Conservation (phyloP, 2,888 invertebrate genomes). For the Lamproptera curius region DNA sequence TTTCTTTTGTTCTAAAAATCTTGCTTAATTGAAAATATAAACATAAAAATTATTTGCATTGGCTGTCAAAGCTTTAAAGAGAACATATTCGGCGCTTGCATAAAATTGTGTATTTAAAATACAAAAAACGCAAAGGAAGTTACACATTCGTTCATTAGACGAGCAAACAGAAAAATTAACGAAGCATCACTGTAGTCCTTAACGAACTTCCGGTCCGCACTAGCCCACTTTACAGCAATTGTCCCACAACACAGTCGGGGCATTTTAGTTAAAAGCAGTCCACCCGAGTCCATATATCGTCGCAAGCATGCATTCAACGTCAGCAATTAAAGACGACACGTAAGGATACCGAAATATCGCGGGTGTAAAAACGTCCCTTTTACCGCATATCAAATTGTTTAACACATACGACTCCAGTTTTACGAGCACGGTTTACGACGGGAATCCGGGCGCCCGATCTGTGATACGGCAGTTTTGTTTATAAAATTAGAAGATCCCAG, state of each 20-base stretch:
- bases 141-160: slow-evolving; percentile 72
- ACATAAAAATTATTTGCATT: no score
- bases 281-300: slow-evolving; percentile 53
- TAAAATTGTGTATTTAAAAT: no score
- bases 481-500: slow-evolving; percentile 37
- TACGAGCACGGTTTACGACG: slow-evolving; percentile 64
- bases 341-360: slow-evolving; percentile 65
- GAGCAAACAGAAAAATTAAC: slow-evolving; percentile 72
- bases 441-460: slow-evolving; percentile 51
- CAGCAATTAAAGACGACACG: slow-evolving; percentile 66
- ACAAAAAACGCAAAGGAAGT: no score
- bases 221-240: no score
- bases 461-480: slow-evolving; percentile 44
- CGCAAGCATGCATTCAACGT: slow-evolving; percentile 63
- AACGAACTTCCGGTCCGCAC: slow-evolving; percentile 70
- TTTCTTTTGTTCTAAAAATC: no score
- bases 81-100: no score
- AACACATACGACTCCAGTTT: slow-evolving; percentile 59
- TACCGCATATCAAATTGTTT: slow-evolving; percentile 70
- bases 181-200: slow-evolving; percentile 68
- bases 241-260: slow-evolving; percentile 1
- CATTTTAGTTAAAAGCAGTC: slow-evolving; percentile 29
- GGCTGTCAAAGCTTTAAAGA: no score
- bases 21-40: no score
- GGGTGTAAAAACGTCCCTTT: slow-evolving; percentile 67